Conservation (phyloP, 2,113 vertebrate species). For the Oryzias celebensis region DNA sequence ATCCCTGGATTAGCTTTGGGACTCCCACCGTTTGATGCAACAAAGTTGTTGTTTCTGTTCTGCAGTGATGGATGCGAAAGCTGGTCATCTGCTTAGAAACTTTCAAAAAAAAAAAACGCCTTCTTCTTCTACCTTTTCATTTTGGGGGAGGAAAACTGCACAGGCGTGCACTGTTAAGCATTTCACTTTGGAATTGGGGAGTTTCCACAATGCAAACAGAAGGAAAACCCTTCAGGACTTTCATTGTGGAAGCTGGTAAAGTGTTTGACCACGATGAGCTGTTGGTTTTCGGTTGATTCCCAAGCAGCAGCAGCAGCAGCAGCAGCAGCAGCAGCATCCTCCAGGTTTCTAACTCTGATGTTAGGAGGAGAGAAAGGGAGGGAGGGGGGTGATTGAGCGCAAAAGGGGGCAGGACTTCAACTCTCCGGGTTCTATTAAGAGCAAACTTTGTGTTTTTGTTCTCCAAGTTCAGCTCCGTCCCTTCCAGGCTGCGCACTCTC, state of each 20-base stretch:
- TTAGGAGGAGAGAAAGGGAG: conserved; percentile 42
- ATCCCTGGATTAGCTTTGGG: conserved; percentile 37
- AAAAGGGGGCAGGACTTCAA: conserved; percentile 79
- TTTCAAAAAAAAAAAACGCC: conserved; percentile 13
- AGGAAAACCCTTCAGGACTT: conserved; percentile 24
- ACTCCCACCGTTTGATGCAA: neutral
- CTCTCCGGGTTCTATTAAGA: conserved; percentile 77
- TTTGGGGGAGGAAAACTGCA: neutral
- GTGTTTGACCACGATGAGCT: conserved; percentile 27
- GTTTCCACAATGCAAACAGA: conserved; percentile 54
- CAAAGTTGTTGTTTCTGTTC: conserved; percentile 20
- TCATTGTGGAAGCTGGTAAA: conserved; percentile 65
- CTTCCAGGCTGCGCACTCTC: conserved; percentile 54
- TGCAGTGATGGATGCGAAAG: conserved; percentile 14
- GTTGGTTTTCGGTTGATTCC: conserved; percentile 2
- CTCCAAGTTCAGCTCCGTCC: conserved; percentile 78
- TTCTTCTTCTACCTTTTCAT: neutral
- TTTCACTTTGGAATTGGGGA: conserved; percentile 25
- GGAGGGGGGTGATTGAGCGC: conserved; percentile 62
- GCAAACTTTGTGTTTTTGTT: conserved; percentile 82
- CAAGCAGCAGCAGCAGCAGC: neutral
- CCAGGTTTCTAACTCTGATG: conserved; percentile 60
- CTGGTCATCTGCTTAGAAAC: neutral
- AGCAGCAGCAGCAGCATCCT: conserved; percentile 2
- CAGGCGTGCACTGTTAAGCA: conserved; percentile 24